A percentile compares a stretch with the other conserved stretches of the same genome.
Evolutionary conservation across 2,888 invertebrate species (phyloP).

Genomic region (Scaptomyza reducta): DNA sequence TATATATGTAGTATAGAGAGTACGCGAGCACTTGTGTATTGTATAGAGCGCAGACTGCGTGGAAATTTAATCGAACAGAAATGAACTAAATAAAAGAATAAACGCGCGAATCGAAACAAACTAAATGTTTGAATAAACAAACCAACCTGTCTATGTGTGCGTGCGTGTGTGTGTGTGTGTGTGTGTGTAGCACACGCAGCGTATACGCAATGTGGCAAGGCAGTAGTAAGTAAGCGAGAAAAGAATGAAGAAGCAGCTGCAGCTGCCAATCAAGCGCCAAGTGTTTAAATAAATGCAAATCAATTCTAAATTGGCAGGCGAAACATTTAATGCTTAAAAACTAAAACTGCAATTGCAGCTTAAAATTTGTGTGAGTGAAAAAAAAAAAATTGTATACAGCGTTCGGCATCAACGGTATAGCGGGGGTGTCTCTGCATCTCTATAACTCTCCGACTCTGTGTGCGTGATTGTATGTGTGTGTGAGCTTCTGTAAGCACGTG

Average conservation of each 20-base stretch:
- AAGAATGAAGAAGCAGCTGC: conserved; percentile 8
- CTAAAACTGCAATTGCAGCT: conserved; percentile 36
- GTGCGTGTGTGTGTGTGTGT: conserved; percentile 20
- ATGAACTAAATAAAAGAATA: conserved; percentile 26
- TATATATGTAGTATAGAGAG: conserved; percentile 24
- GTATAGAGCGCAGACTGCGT: conserved; percentile 51
- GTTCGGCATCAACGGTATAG: conserved; percentile 25
- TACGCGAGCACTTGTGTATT: conserved; percentile 38
- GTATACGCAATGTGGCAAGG: conserved; percentile 62
- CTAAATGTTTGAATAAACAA: conserved; percentile 47
- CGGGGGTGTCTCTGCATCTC: conserved; percentile 55
- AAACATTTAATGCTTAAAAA: conserved; percentile 43
- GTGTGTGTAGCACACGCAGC: conserved; percentile 38
- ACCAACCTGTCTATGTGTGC: conserved; percentile 12
- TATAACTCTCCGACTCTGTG: conserved; percentile 26
- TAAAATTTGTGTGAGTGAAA: conserved; percentile 37
- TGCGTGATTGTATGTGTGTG: conserved; percentile 26
- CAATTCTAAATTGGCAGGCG: conserved; percentile 13
- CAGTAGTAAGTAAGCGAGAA: background rate
- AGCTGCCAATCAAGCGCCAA: conserved; percentile 35
- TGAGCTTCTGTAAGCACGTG: conserved; percentile 51
- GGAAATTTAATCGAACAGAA: conserved; percentile 45
- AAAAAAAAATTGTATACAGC: conserved; percentile 27
- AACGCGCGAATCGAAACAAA: conserved; percentile 30
- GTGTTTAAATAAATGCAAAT: conserved; percentile 16